Base-by-base conservation (phyloP, 2,797 vertebrate species). In the Pangasius djambal region DNA sequence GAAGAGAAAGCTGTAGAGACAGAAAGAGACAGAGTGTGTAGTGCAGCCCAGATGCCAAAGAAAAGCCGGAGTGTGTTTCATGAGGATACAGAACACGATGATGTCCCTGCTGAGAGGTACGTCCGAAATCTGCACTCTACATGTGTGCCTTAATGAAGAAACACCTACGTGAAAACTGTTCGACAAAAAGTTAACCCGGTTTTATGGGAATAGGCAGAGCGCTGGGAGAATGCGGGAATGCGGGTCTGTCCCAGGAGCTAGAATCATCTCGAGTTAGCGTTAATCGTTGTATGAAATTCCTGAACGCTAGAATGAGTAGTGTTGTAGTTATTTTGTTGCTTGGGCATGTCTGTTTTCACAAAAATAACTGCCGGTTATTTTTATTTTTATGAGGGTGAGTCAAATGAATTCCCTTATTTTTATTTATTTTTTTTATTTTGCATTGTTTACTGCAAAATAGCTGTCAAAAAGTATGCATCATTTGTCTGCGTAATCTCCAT, bases 31-130 rank as follows among this genome's bases (percentile, higher is more conserved):
- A 89, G 65, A 85, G 83, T 86, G 77, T 70, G 83, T 70, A 65
- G 86, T 57, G 87, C 55, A 86, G 83, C 74, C 88, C 85, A 86
- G 67, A 84, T 77, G 77, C 87, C 88, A 88, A 70, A 89, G 77
- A 85, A 83, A 89, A 86, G n/a, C 86, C 78, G 40, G 83, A 89
- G 90, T 93, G 94, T 92, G 79, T 89, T 91, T 89, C 20, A 86
- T 67, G 77, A 78, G 55, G 82, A 82, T 87, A 87, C 92, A 92
- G 86, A 93, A 90, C 88, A 92, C 83, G 90, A 95, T 94, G 92
- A 91, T 92, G 91, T 94, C 92, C 87, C 83, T 94, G 89, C 89
- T 92, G 88, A 88, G 90, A 94, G 95, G 93, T 95, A 94, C 89
- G 94, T 83, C 2, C 2, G 55, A 15, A 69, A 85, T 1, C 61